Evolutionary conservation across 2,888 invertebrate genomes (phyloP), one percentile per base, ranked within the genome.

Genomic region (Dexiosoma caninum): DNA sequence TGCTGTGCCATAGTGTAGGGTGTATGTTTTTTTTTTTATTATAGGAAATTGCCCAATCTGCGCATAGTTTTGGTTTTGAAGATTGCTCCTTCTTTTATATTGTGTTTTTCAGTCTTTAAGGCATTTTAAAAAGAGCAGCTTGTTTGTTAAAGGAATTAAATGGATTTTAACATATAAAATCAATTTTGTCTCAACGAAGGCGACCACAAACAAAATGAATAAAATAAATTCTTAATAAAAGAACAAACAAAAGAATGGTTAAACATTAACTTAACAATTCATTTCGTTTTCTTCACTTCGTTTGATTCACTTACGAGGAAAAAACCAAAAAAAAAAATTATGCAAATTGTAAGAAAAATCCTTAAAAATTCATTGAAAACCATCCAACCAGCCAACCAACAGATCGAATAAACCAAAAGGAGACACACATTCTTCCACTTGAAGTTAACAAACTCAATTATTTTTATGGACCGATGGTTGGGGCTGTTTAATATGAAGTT

Each of bases 161-260:
- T 78, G 78, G 60, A 78, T 72, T 78, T 67, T 66, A 78, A 78
- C 71, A 78, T 78, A 78, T 30, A 78, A 78, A 78, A 78, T 72
- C 78, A 67, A 78, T 72, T 78, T 72, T 46, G 42, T 66, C 16
- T 44, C 40, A 37, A 70, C 32, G 12, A 21, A 49, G 37, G 30
- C 10, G 5, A 27, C 27, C 14, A 7, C 16, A 30, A 37, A 46
- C 21, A 42, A 42, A 12, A 42, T 10, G 30, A 49, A 10, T 0
- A 30, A 14, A 66, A 57, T 14, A 30, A 44, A 30, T n/a, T 8
- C 32, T 1, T 10, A 64, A 35, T 16, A 60, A 51, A 57, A 70
- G n/a, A 40, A 78, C 57, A 55, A 71, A 71, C 71, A 71, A 71
- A 59, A 66, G 57, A 59, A 75, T 75, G 64, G 57, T 71, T 21